Percentiles rank a stretch among this genome's conserved stretches.
Conservation (phyloP, 2,113 vertebrate species). For the Nestor notabilis region DNA sequence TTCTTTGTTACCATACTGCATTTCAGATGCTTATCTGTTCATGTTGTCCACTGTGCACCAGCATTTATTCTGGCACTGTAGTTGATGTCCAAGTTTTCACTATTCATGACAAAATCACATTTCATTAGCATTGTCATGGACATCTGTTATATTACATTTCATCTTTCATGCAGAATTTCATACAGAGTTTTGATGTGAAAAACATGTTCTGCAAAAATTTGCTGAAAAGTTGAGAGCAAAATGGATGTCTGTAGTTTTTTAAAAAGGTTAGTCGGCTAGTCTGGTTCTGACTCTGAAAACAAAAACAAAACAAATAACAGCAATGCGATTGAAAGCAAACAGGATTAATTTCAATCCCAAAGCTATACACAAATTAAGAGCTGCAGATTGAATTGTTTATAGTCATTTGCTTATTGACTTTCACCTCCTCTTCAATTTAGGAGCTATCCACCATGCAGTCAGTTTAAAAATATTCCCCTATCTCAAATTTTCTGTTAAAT, state of each 20-base stretch:
- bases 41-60: background rate
- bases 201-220: background rate
- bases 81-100: background rate
- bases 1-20: background rate
- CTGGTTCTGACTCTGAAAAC: background rate
- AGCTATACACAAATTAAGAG: background rate
- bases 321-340: background rate
- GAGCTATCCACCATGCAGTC: background rate
- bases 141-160: background rate
- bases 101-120: constrained; percentile 16
- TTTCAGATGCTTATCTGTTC: background rate
- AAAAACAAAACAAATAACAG: background rate
- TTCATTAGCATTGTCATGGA: background rate
- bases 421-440: background rate
- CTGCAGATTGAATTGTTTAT: background rate
- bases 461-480: background rate
- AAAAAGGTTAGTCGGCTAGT: background rate
- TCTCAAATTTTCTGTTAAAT: background rate
- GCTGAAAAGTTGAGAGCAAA: background rate
- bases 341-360: background rate
- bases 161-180: background rate
- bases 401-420: background rate
- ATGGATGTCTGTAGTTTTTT: background rate
- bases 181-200: background rate
- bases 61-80: background rate